phyloP scores from a whole-genome alignment of 2,797 vertebrate genomes.

The Coregonus suidteri region DNA sequence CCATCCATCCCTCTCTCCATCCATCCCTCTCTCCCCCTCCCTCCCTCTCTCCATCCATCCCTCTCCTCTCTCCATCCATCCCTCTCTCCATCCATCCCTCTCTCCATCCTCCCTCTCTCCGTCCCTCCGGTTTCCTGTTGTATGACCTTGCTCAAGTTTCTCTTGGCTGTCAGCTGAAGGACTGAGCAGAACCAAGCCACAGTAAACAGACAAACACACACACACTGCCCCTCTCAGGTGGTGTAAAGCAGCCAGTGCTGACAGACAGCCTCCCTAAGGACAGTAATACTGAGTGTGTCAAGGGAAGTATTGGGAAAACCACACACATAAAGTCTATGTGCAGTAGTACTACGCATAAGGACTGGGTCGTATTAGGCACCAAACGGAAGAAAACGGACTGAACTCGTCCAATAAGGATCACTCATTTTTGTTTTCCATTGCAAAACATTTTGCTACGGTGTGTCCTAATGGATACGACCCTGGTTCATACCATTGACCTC shows the following conservation, averaged over 20 bases:
- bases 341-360: neutral
- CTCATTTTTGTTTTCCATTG: neutral
- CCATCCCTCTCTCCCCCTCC: neutral
- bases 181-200: slow-evolving; percentile 10
- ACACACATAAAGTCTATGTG: neutral
- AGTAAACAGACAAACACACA: slow-evolving; percentile 3
- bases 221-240: neutral
- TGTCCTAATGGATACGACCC: neutral
- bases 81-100: neutral
- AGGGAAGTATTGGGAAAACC: neutral
- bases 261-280: neutral
- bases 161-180: slow-evolving; percentile 10
- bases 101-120: neutral
- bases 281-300: neutral
- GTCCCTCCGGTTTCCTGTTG: slow-evolving; percentile 36
- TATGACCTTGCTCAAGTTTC: slow-evolving; percentile 38
- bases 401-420: neutral
- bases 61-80: too few relatives aligned
- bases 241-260: neutral
- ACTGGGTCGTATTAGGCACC: neutral
- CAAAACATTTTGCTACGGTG: neutral
- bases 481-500: neutral
- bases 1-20: neutral
- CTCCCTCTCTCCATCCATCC: too few relatives aligned
- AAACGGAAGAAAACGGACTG: neutral